phyloP scores from a whole-genome alignment of 92 coral and sea anemone genomes.

The Phenganax subtilis region DNA sequence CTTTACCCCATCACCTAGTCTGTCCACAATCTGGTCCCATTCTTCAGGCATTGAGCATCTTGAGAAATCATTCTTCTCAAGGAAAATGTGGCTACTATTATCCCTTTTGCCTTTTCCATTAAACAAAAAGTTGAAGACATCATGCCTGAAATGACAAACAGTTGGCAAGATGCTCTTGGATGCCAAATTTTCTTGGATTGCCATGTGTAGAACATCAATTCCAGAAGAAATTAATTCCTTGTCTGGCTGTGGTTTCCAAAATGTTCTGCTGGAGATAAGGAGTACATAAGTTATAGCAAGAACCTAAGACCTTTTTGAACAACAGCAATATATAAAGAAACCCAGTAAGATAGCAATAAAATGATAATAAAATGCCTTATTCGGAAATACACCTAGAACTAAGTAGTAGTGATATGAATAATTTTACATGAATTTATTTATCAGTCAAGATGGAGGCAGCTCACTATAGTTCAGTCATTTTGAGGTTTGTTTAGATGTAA shows the following conservation, averaged over 20 bases:
- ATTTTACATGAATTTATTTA: background rate
- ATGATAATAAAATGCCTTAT: too few relatives aligned
- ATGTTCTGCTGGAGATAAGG: constrained; percentile 7
- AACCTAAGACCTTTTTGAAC: background rate
- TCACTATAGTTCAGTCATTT: background rate
- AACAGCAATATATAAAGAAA: too few relatives aligned
- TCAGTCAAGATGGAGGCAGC: background rate
- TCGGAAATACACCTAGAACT: too few relatives aligned
- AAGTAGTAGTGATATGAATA: too few relatives aligned
- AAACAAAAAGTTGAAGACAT: constrained; percentile 9
- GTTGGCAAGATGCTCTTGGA: constrained; percentile 16
- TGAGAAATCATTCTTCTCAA: constrained; percentile 20
- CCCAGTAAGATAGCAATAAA: too few relatives aligned
- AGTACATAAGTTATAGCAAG: constrained; percentile 10
- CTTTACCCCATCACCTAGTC: constrained; percentile 26
- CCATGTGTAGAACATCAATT: constrained; percentile 17
- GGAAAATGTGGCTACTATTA: constrained; percentile 17
- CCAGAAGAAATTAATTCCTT: constrained; percentile 15
- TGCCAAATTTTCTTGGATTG: constrained; percentile 21
- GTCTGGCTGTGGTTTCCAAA: background rate
- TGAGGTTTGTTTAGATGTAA: background rate
- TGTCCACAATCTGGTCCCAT: constrained; percentile 29
- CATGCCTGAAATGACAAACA: constrained; percentile 25
- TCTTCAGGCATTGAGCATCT: constrained; percentile 10
- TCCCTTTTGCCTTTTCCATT: constrained; percentile 5